phyloP scores from a whole-genome alignment of 2,113 vertebrate species.

The Passer domesticus region DNA sequence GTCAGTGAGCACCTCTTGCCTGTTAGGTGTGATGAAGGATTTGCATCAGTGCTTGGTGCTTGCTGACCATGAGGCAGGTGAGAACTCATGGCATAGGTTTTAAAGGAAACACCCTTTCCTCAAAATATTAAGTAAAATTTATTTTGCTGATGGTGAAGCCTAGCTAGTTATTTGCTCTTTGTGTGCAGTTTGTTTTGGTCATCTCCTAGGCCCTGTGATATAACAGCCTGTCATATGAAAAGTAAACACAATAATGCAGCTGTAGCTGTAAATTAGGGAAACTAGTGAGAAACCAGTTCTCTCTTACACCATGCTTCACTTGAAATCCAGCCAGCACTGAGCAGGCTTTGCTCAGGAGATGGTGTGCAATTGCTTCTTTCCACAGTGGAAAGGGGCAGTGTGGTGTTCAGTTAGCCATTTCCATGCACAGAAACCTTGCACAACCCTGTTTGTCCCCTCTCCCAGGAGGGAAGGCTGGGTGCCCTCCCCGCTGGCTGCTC shows the following conservation, averaged over 20 bases:
- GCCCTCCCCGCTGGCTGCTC: fast-evolving
- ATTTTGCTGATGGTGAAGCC: neutral
- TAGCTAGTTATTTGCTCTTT: neutral
- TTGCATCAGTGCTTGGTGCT: neutral
- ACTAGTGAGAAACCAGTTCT: neutral
- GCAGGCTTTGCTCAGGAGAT: neutral
- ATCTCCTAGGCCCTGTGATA: neutral
- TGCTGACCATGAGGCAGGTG: fast-evolving
- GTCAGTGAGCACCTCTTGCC: fast-evolving
- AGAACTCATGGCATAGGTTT: neutral
- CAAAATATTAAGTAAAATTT: neutral
- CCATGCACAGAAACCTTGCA: fast-evolving
- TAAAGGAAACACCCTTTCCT: neutral
- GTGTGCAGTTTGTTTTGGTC: conserved; percentile 10
- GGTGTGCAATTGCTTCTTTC: neutral
- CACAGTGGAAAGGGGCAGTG: fast-evolving
- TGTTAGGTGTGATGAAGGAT: fast-evolving
- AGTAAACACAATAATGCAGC: neutral
- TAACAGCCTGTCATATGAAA: neutral
- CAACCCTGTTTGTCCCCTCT: neutral
- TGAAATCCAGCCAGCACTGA: neutral
- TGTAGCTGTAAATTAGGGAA: neutral
- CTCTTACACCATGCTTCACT: neutral
- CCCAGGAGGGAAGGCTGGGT: neutral
- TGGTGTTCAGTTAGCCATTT: neutral